Conservation (phyloP, 2,888 invertebrate species). For the Tanypteryx hageni region DNA sequence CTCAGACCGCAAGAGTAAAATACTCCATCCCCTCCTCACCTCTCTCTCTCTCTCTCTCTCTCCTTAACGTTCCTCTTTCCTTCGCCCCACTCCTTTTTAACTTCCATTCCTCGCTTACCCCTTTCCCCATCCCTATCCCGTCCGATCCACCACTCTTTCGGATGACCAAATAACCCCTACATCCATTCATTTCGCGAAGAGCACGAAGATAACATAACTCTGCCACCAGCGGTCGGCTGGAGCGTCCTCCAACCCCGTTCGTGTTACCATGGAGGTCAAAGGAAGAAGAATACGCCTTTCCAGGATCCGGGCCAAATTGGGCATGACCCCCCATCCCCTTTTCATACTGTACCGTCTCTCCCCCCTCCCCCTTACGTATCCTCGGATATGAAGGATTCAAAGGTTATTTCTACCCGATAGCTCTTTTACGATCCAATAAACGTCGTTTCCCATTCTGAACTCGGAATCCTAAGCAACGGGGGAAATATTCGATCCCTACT, state of each 20-base stretch:
- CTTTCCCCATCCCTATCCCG: neutral
- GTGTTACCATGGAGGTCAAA: neutral
- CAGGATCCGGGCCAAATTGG: slow-evolving; percentile 7
- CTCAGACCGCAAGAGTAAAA: neutral
- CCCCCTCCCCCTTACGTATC: neutral
- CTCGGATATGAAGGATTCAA: neutral
- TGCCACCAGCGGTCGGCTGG: neutral
- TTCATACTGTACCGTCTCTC: too few species aligned
- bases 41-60: neutral
- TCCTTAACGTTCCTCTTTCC: neutral
- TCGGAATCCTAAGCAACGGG: neutral
- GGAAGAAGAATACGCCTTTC: neutral
- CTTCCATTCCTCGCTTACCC: neutral
- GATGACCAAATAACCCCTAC: neutral
- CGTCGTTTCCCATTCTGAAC: neutral
- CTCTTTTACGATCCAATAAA: neutral
- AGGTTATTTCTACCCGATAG: neutral
- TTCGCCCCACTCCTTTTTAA: neutral
- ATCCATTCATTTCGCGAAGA: slow-evolving; percentile 17
- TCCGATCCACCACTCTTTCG: neutral
- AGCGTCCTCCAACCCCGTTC: neutral
- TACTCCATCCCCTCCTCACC: neutral
- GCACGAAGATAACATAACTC: slow-evolving; percentile 19
- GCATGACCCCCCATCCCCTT: neutral
- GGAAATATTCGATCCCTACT: neutral